Evolutionary conservation across 2,888 invertebrate species (phyloP).

Genomic region (Tridacna gigas): DNA sequence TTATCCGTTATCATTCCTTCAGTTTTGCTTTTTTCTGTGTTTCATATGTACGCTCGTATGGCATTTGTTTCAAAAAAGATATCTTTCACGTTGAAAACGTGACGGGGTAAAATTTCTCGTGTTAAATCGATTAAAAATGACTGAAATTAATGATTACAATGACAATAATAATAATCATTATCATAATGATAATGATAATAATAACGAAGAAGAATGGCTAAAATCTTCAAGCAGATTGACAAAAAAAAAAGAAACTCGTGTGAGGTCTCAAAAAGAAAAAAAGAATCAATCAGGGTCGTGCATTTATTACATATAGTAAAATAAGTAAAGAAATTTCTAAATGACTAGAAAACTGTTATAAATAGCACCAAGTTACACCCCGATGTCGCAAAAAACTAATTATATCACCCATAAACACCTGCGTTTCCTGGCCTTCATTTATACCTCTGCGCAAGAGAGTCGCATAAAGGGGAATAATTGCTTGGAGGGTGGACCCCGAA

Average conservation of each 20-base stretch:
- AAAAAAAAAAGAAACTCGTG: not conserved
- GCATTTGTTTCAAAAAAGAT: no score
- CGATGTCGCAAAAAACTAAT: slow-evolving; percentile 48
- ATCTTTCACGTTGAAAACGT: no score
- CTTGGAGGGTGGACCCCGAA: slow-evolving; percentile 1
- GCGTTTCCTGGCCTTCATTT: slow-evolving; percentile 34
- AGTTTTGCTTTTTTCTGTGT: no score
- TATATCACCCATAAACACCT: slow-evolving; percentile 56
- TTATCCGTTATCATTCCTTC: no score
- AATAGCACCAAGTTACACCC: slow-evolving; percentile 23
- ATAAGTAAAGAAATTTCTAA: slow-evolving; percentile 8
- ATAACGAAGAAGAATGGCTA: no score
- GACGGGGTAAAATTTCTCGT: no score
- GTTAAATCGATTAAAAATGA: no score
- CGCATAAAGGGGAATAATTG: slow-evolving; percentile 31
- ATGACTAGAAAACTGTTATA: slow-evolving; percentile 12
- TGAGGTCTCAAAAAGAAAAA: not conserved
- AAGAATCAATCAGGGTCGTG: not conserved
- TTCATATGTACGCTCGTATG: no score
- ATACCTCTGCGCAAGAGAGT: slow-evolving; percentile 14
- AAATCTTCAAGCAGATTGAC: no score
- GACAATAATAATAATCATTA: no score
- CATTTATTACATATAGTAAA: not conserved
- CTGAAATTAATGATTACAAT: no score
- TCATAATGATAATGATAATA: no score